phyloP scores from a whole-genome alignment of 2,113 vertebrate species.

The Rhegmatorhina hoffmannsi region DNA sequence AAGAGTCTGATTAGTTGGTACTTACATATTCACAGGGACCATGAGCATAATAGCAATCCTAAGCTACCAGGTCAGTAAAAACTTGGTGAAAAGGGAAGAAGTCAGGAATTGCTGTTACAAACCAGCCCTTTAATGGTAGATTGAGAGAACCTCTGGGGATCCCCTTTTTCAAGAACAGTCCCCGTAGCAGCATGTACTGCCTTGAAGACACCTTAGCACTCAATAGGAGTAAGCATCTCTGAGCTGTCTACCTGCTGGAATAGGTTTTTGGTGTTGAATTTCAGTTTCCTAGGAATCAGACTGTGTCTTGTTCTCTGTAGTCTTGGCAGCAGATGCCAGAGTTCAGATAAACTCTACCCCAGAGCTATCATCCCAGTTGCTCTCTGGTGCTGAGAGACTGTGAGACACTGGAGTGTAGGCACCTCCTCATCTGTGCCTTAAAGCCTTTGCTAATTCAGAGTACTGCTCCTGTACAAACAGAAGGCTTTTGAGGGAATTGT shows the following conservation, averaged over 20 bases:
- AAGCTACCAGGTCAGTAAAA: not conserved
- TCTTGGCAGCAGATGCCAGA: slow-evolving; percentile 18
- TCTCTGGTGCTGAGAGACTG: not conserved
- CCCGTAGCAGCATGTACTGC: not conserved
- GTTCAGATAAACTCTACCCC: not conserved
- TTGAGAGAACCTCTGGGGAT: not conserved
- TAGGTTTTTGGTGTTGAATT: slow-evolving; percentile 43
- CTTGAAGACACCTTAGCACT: not conserved
- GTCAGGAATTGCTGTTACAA: not conserved
- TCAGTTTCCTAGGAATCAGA: slow-evolving; percentile 35
- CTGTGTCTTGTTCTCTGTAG: not conserved
- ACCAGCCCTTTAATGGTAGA: not conserved
- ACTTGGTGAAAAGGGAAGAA: not conserved
- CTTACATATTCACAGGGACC: not conserved
- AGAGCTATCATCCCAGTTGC: not conserved
- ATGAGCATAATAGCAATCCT: not conserved
- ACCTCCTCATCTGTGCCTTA: not conserved
- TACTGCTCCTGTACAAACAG: not conserved
- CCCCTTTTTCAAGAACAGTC: not conserved
- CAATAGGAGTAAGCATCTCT: not conserved
- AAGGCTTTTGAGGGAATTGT: not conserved
- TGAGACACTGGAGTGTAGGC: not conserved
- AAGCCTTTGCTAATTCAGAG: not conserved
- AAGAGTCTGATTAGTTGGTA: not conserved
- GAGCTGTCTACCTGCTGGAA: not conserved